phyloP scores from a whole-genome alignment of 2,797 vertebrate species.

The Cryptoblepharus egeriae region DNA sequence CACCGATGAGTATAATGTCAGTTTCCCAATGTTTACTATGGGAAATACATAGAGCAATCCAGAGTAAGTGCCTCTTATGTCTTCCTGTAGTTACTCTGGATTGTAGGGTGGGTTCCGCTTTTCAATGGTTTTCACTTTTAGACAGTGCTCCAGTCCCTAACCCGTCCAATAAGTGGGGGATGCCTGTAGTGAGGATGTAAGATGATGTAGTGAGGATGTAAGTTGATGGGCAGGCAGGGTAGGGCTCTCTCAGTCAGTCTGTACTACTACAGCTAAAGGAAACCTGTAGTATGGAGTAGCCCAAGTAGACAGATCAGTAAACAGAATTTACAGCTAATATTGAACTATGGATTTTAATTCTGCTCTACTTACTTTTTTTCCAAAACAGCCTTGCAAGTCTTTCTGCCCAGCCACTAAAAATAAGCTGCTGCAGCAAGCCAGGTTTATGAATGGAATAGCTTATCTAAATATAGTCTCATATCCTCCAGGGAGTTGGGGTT shows the following conservation, averaged over 20 bases:
- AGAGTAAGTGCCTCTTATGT: too few species aligned
- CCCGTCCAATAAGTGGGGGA: too few species aligned
- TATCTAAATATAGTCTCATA: constrained; percentile 38
- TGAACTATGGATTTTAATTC: constrained; percentile 31
- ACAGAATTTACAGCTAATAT: constrained; percentile 27
- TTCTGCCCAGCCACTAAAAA: constrained; percentile 44
- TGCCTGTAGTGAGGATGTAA: too few species aligned
- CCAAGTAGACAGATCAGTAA: constrained; percentile 10
- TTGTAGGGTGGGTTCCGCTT: too few species aligned
- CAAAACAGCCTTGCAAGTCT: not conserved
- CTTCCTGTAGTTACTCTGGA: too few species aligned
- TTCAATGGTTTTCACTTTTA: too few species aligned
- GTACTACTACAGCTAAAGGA: not conserved
- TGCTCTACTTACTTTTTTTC: not conserved
- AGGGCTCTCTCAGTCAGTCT: not conserved
- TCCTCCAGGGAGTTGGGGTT: constrained; percentile 41
- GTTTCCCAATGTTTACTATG: too few species aligned
- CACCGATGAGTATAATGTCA: too few species aligned
- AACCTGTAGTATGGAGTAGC: not conserved
- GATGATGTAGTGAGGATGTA: not conserved
- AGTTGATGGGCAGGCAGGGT: not conserved
- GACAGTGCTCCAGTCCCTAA: too few species aligned
- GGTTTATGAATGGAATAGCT: constrained; percentile 27
- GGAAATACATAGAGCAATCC: too few species aligned
- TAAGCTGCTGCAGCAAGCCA: constrained; percentile 16